Conservation (phyloP, 2,797 vertebrate species). For the Lates japonicus region DNA sequence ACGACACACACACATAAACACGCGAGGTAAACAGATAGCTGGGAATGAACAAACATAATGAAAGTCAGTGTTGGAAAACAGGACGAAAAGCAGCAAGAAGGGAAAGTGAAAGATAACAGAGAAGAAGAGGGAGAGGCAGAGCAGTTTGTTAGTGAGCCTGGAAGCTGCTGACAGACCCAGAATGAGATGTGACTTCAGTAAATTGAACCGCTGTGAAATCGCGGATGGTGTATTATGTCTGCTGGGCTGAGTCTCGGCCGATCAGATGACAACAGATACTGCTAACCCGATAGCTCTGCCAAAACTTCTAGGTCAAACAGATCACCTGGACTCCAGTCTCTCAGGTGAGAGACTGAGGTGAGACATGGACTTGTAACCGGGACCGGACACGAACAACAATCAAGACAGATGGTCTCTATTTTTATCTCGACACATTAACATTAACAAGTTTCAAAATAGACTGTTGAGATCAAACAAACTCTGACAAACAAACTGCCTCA, state of each 20-base stretch:
- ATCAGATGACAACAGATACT: constrained; percentile 73
- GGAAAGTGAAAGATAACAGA: constrained; percentile 50
- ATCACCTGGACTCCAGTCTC: constrained; percentile 58
- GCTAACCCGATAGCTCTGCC: constrained; percentile 63
- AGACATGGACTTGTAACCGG: constrained; percentile 47
- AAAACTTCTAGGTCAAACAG: constrained; percentile 70
- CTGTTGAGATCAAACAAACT: neutral
- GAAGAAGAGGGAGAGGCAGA: constrained; percentile 5
- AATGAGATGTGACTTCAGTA: constrained; percentile 74
- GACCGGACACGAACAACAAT: constrained; percentile 8
- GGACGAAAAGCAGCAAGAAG: constrained; percentile 27
- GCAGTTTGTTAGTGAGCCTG: constrained; percentile 58
- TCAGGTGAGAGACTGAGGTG: constrained; percentile 5
- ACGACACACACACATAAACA: constrained; percentile 22
- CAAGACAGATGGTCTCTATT: neutral
- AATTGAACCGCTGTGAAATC: constrained; percentile 69
- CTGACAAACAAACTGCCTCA: neutral
- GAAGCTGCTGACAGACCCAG: constrained; percentile 65
- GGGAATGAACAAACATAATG: constrained; percentile 13
- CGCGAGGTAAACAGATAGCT: neutral
- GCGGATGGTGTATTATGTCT: constrained; percentile 69
- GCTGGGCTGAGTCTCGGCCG: constrained; percentile 50
- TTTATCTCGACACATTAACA: constrained; percentile 11
- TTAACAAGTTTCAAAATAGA: neutral
- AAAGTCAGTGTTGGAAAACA: constrained; percentile 9